Evolutionary conservation across 2,888 invertebrate genomes (phyloP).

Genomic region (Tenthredo scrophulariae): DNA sequence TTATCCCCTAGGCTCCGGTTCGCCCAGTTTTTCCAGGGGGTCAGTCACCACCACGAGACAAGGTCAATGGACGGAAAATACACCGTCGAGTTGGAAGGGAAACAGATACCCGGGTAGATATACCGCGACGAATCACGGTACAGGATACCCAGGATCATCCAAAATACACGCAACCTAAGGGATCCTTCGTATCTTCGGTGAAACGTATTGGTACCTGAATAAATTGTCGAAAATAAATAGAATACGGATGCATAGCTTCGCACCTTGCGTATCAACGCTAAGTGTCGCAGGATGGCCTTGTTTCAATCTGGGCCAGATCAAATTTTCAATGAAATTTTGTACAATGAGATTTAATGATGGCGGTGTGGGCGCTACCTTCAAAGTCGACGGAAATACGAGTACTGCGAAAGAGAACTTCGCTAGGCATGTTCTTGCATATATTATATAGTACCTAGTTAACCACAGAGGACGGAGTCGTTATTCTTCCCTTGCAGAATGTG

Average conservation of each 20-base stretch:
- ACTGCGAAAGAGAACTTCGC: constrained; percentile 13
- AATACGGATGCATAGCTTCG: neutral
- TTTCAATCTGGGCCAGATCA: constrained; percentile 69
- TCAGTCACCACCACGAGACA: constrained; percentile 32
- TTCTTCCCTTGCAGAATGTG: neutral
- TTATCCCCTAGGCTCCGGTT: constrained; percentile 39
- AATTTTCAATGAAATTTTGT: constrained; percentile 67
- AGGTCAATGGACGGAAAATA: constrained; percentile 48
- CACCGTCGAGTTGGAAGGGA: constrained; percentile 12
- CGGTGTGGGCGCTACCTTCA: neutral
- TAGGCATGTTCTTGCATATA: neutral
- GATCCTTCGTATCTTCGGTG: neutral
- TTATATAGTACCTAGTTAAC: neutral
- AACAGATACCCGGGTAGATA: constrained; percentile 7
- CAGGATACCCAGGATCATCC: neutral
- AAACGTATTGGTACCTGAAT: neutral
- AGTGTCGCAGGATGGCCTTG: constrained; percentile 67
- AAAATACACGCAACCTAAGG: neutral
- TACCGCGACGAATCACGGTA: neutral
- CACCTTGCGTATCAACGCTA: neutral
- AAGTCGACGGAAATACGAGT: neutral
- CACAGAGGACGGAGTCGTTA: constrained; percentile 20
- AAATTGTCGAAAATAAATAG: neutral
- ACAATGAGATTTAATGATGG: neutral
- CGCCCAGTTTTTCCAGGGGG: constrained; percentile 50